phyloP scores from a whole-genome alignment of 2,888 invertebrate genomes.

The Tetrapedia diversipes region DNA sequence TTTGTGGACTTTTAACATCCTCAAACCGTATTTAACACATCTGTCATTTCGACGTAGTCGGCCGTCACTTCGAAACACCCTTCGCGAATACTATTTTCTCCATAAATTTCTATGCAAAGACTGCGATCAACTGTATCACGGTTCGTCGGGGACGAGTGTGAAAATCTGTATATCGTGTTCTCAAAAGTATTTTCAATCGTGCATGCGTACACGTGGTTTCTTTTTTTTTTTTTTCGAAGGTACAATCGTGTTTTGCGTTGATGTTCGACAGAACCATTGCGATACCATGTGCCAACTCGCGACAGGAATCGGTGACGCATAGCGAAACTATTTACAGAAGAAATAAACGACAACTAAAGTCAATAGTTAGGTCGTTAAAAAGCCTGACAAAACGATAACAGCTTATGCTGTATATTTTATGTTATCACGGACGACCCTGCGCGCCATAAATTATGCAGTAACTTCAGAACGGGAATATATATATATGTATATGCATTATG shows the following conservation, averaged over 20 bases:
- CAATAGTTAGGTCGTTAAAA: slow-evolving; percentile 42
- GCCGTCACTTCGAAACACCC: no score
- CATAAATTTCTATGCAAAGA: not conserved
- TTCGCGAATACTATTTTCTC: no score
- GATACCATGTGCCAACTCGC: slow-evolving; percentile 15
- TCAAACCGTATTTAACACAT: not conserved
- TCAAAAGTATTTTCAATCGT: not conserved
- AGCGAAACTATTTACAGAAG: slow-evolving; percentile 47
- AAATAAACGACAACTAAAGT: slow-evolving; percentile 43
- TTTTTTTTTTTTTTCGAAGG: not conserved
- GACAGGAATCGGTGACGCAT: slow-evolving; percentile 17
- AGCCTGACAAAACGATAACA: slow-evolving; percentile 37
- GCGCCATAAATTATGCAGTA: slow-evolving; percentile 27
- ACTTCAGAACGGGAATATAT: slow-evolving; percentile 17
- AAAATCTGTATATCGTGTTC: slow-evolving; percentile 4
- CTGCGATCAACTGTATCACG: not conserved
- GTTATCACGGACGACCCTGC: slow-evolving; percentile 34
- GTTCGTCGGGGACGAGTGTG: not conserved
- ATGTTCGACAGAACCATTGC: not conserved
- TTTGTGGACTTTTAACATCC: not conserved
- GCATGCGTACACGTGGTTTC: not conserved
- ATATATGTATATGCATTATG: slow-evolving; percentile 8
- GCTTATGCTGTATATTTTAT: slow-evolving; percentile 24
- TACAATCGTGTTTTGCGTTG: slow-evolving; percentile 5
- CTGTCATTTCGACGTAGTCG: not conserved